Conservation (phyloP, 2,888 invertebrate genomes). For the Lithophane leautieri region DNA sequence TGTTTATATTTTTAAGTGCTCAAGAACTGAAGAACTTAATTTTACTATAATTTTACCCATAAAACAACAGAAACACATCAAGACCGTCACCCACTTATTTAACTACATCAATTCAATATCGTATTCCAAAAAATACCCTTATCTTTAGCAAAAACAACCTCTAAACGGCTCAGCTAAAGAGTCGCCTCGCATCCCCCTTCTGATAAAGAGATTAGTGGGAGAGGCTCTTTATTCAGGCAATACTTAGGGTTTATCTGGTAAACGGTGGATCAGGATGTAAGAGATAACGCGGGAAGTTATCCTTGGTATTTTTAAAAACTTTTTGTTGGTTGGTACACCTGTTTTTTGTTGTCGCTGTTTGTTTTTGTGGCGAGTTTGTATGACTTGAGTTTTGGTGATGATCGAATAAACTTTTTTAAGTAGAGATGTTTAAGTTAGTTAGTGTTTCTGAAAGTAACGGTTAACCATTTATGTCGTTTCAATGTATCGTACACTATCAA, state of each 20-base stretch:
- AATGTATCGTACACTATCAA: background rate
- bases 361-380: background rate
- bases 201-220: constrained; percentile 66
- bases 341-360: background rate
- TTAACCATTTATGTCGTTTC: background rate
- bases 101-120: constrained; percentile 33
- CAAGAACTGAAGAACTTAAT: too few species aligned
- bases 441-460: background rate
- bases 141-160: constrained; percentile 56
- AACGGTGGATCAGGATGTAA: constrained; percentile 61
- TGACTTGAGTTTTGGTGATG: background rate
- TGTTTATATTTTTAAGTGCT: too few species aligned
- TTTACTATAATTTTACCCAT: background rate
- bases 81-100: background rate
- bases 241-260: constrained; percentile 65
- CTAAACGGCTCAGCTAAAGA: constrained; percentile 59
- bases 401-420: background rate
- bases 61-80: background rate
- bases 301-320: constrained; percentile 31
- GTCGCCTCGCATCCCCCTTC: constrained; percentile 47
- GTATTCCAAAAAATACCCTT: constrained; percentile 48
- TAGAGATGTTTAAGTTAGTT: background rate
- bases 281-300: constrained; percentile 50
- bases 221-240: constrained; percentile 65
- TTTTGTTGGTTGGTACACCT: constrained; percentile 25